Conservation (phyloP, 2,113 vertebrate species). For the Eptesicus fuscus region DNA sequence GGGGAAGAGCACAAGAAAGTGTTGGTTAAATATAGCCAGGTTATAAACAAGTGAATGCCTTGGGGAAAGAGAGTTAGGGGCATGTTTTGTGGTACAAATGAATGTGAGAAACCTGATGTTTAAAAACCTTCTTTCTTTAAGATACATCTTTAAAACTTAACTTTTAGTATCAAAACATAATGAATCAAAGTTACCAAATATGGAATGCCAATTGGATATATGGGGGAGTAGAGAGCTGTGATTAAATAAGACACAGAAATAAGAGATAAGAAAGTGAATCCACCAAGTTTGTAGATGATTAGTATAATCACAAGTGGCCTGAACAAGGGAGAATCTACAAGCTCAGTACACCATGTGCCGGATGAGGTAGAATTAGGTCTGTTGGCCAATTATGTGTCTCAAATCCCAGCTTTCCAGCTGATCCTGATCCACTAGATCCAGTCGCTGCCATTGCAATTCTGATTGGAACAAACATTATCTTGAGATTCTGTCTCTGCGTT, state of each 20-base stretch:
- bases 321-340: too few relatives aligned
- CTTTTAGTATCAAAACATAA: constrained; percentile 19
- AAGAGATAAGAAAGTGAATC: not conserved
- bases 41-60: constrained; percentile 76
- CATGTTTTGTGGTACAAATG: constrained; percentile 53
- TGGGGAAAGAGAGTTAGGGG: not conserved
- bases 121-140: constrained; percentile 65
- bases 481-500: not conserved
- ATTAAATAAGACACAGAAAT: not conserved
- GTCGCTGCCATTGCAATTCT: not conserved
- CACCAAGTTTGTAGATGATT: not conserved
- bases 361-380: not conserved
- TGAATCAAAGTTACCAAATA: constrained; percentile 55
- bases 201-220: not conserved
- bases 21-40: constrained; percentile 73
- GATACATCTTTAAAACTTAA: constrained; percentile 57
- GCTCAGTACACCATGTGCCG: rapidly evolving
- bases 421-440: rapidly evolving
- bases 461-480: not conserved
- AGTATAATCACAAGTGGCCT: too few relatives aligned
- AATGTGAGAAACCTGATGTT: constrained; percentile 46
- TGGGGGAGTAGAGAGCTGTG: not conserved
- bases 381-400: not conserved
- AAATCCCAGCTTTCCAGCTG: not conserved
- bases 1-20: constrained; percentile 67